Evolutionary conservation across 2,888 invertebrate genomes (phyloP), one percentile per base, ranked within the genome.

Genomic region (Harpagoxenus sublaevis): DNA sequence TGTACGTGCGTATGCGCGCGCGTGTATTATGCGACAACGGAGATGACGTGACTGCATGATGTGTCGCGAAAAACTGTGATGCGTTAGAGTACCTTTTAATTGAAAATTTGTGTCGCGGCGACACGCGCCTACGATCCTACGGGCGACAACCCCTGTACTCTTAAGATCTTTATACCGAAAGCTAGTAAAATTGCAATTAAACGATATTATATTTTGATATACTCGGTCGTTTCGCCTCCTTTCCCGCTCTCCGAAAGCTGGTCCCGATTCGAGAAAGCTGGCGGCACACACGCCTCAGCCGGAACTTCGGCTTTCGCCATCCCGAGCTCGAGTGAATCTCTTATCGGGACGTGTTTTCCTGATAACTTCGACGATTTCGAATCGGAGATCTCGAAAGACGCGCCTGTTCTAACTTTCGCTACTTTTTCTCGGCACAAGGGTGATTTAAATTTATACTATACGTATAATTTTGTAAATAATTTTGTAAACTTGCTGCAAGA

Each of bases 101-200:
- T 55, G 51, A 78, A 68, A 84, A 53, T 66, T 51, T 48, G 79
- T 65, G 53, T 57, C 35, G 60, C 39, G 55, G 57, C 15, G 62
- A 62, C 60, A 81, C n/a, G 12, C 48, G 55, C 53, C 35, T 68
- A 81, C n/a, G 60, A 51, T 60, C 42, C 39, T 81, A 84, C 51
- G 62, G 48, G n/a, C 62, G 39, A 68, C 23, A 60, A 84, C 63
- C 55, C 48, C 48, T 84, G 74, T 83, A 86, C 28, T 65, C 57
- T 87, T 23, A 23, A 84, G 74, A 68, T 75, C 84, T 90, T 89
- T 89, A 86, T 89, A 90, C 71, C 15, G 84, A 87, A 75, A 55
- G 31, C 62, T 87, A 90, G 74, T 77, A 79, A 85, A 77, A 83
- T 86, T 77, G 68, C 83, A 84, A 90, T 86, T 85, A 87, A 89